phyloP scores from a whole-genome alignment of 2,113 vertebrate genomes.

The Rhinichthys klamathensis region DNA sequence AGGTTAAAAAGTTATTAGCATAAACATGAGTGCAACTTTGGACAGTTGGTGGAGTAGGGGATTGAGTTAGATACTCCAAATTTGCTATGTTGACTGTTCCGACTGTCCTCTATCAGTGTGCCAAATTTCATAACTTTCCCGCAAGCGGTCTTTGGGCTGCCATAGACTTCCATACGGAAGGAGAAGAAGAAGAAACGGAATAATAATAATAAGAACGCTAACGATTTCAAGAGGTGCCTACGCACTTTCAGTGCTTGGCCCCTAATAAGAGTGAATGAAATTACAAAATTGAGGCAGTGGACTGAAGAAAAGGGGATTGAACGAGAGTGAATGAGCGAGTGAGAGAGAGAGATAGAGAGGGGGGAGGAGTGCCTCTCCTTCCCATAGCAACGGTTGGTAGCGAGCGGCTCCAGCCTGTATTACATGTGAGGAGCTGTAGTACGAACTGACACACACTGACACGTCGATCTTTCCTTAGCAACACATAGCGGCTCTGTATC shows the following conservation, averaged over 20 bases:
- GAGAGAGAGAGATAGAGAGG: conserved; percentile 6
- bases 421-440: conserved; percentile 21
- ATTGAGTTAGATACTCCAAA: background rate
- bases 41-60: too few species aligned
- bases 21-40: too few species aligned
- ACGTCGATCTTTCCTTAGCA: conserved; percentile 5
- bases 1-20: too few species aligned
- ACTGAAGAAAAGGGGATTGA: conserved; percentile 50
- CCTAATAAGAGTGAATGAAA: background rate
- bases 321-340: background rate
- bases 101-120: background rate
- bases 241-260: too few species aligned
- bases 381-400: conserved; percentile 59
- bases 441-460: background rate
- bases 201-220: too few species aligned
- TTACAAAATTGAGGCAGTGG: background rate
- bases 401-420: conserved; percentile 23
- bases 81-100: too few species aligned
- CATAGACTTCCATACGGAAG: background rate
- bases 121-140: background rate
- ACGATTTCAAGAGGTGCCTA: too few species aligned
- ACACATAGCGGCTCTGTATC: background rate
- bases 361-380: conserved; percentile 44
- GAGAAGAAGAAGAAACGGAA: too few species aligned
- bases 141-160: background rate